Evolutionary conservation across 2,797 vertebrate genomes (phyloP).

Genomic region (Enteromius trimaculatus): DNA sequence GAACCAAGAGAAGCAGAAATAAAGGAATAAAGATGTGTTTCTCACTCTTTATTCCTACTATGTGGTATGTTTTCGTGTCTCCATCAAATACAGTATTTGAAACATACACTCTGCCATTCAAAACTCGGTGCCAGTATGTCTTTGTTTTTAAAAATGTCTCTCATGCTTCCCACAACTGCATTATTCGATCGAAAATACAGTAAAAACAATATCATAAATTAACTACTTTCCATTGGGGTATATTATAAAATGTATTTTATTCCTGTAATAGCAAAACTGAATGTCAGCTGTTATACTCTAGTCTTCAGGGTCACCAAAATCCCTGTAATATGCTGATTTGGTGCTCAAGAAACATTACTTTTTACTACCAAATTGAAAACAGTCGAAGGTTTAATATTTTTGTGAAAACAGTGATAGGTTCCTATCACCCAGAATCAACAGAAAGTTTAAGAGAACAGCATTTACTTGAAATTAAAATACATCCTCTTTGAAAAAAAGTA

Average conservation of each 20-base stretch:
- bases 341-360: neutral
- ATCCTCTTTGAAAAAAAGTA: neutral
- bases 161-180: neutral
- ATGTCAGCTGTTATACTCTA: neutral
- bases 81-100: neutral
- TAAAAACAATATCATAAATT: neutral
- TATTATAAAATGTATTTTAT: neutral
- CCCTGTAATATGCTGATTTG: neutral
- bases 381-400: neutral
- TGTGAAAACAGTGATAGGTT: neutral
- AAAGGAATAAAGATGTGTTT: slow-evolving; percentile 28
- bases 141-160: neutral
- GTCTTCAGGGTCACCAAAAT: neutral
- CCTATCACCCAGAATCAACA: neutral
- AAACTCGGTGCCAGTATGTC: neutral
- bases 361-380: neutral
- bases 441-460: neutral
- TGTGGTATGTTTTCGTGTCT: neutral
- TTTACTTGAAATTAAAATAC: neutral
- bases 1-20: slow-evolving; percentile 2
- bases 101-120: neutral
- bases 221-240: neutral
- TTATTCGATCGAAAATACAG: neutral
- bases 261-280: neutral
- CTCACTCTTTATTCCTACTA: neutral